A percentile compares a stretch with the other conserved stretches of the same genome.
Conservation (phyloP, 2,797 vertebrate genomes). For the Artibeus lituratus region DNA sequence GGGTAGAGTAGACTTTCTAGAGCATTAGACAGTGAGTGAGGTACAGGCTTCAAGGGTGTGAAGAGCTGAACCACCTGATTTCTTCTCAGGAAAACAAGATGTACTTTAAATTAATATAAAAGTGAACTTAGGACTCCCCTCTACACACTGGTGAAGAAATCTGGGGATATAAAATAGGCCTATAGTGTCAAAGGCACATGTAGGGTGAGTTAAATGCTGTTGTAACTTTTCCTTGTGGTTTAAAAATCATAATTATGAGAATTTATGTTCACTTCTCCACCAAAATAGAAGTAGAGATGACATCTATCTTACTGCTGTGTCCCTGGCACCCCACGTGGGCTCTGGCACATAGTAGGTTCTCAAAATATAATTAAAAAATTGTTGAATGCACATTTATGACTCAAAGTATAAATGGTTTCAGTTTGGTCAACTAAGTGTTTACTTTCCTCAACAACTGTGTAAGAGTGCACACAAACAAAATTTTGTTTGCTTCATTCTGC, state of each 20-base stretch:
- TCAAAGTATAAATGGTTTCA: neutral
- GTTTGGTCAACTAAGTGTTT: neutral
- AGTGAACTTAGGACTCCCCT: neutral
- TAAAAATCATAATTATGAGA: neutral
- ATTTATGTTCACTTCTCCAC: neutral
- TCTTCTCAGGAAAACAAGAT: slow-evolving; percentile 35
- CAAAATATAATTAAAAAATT: neutral
- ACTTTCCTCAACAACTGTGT: neutral
- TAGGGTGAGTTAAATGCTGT: neutral
- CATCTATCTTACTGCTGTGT: neutral
- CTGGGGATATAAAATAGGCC: neutral
- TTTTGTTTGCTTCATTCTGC: neutral
- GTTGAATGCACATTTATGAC: neutral
- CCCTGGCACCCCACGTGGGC: neutral
- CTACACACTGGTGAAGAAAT: neutral
- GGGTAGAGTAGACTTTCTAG: neutral
- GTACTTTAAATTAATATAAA: slow-evolving; percentile 8
- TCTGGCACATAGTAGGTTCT: neutral
- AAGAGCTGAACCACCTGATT: neutral
- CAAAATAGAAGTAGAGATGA: neutral
- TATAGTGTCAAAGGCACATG: neutral
- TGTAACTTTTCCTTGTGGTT: neutral
- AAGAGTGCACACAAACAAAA: neutral
- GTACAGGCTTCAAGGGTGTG: neutral
- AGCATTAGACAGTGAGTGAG: neutral